phyloP scores from a whole-genome alignment of 2,888 invertebrate genomes.

The Volucella inflata region DNA sequence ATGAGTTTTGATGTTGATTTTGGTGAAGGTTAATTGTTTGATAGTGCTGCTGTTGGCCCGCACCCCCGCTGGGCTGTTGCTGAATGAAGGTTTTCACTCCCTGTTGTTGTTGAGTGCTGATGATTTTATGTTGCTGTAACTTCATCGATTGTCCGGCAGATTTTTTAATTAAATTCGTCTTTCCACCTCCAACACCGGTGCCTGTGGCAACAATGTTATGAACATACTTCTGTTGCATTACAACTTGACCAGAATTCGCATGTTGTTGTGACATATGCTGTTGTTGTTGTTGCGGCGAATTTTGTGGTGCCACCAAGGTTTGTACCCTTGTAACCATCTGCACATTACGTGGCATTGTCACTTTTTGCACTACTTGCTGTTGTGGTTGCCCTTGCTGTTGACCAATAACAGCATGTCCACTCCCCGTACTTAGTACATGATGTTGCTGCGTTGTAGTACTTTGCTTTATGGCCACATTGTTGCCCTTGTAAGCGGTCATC shows the following conservation, averaged over 20 bases:
- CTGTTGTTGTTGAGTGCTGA: constrained; percentile 77
- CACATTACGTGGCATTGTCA: constrained; percentile 79
- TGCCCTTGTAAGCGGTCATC: constrained; percentile 64
- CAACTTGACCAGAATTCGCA: constrained; percentile 69
- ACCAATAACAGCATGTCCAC: constrained; percentile 67
- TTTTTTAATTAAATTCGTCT: constrained; percentile 80
- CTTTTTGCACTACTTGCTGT: constrained; percentile 78
- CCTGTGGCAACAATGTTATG: constrained; percentile 64
- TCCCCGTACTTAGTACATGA: constrained; percentile 58
- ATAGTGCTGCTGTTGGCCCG: constrained; percentile 75
- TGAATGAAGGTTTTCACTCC: constrained; percentile 78
- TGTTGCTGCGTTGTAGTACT: constrained; percentile 71
- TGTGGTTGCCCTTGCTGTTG: constrained; percentile 75
- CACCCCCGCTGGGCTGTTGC: constrained; percentile 74
- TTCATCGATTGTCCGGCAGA: constrained; percentile 76
- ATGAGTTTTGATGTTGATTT: constrained; percentile 61
- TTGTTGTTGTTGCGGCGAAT: constrained; percentile 75
- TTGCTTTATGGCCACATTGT: constrained; percentile 72
- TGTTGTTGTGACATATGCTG: constrained; percentile 79
- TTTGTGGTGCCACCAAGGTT: constrained; percentile 79
- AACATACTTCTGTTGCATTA: constrained; percentile 80
- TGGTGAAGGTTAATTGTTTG: constrained; percentile 77
- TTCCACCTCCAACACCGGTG: constrained; percentile 47
- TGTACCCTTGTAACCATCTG: constrained; percentile 82
- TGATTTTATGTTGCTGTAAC: constrained; percentile 77